These are phyloP conservation scores for Urechis unicinctus DNA, from an alignment of 2,888 invertebrate genomes.

Conservation along the genomic window DNA sequence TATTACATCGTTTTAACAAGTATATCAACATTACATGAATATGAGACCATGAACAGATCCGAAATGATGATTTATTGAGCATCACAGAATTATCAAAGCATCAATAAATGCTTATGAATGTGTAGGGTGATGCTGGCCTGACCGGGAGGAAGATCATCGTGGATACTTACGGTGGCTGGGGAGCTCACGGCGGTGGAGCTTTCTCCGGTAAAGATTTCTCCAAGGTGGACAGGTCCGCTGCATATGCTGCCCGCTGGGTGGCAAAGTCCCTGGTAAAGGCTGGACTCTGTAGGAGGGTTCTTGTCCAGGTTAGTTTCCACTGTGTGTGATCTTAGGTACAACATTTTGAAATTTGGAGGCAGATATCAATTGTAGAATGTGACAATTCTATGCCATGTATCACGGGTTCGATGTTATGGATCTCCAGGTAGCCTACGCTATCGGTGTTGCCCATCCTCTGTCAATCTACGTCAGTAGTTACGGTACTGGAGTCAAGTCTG, in stretches of 20 bases:
- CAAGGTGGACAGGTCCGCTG: conserved; percentile 81
- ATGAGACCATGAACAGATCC: too few relatives aligned
- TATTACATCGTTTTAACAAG: too few relatives aligned
- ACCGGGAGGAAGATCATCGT: conserved; percentile 99
- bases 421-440: conserved; percentile 85
- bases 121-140: conserved; percentile 87
- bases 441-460: conserved; percentile 93
- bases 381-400: too few relatives aligned
- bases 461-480: conserved; percentile 96
- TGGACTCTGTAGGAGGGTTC: conserved; percentile 88
- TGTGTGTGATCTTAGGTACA: too few relatives aligned
- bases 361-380: too few relatives aligned
- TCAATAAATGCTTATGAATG: too few relatives aligned
- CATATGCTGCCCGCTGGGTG: conserved; percentile 98
- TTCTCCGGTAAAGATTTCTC: conserved; percentile 95
- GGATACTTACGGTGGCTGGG: conserved; percentile 99
- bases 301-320: conserved; percentile 69
- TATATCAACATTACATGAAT: too few relatives aligned
- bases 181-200: conserved; percentile 98
- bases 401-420: too few relatives aligned
- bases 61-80: too few relatives aligned
- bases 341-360: too few relatives aligned
- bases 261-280: conserved; percentile 95
- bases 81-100: too few relatives aligned
- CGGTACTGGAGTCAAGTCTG: conserved; percentile 81